A percentile compares a stretch with the other conserved stretches of the same genome.
phyloP scores from a whole-genome alignment of 1,140 invertebrate genomes.

The Bombus breviceps region DNA sequence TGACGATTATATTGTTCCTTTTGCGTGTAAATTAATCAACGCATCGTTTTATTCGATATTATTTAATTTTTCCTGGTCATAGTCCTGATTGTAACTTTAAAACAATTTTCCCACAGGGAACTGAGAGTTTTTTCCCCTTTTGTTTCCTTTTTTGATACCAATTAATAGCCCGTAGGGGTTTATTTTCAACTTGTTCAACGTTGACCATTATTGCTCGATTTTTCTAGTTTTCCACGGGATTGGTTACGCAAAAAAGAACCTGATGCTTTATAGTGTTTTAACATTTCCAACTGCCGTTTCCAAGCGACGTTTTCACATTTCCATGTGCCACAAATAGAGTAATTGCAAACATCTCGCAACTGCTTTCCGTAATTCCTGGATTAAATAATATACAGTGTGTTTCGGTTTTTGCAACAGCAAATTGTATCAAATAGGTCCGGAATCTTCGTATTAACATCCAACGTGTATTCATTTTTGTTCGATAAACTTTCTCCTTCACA shows the following conservation, averaged over 20 bases:
- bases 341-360: conserved; percentile 14
- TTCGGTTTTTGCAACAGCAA: too few relatives aligned
- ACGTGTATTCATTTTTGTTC: too few relatives aligned
- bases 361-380: neutral
- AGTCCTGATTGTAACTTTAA: neutral
- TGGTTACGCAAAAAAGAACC: neutral
- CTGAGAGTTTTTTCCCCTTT: neutral
- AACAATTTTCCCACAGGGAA: neutral
- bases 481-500: too few relatives aligned
- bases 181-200: neutral
- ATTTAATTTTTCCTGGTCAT: too few relatives aligned
- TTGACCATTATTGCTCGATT: neutral
- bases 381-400: neutral
- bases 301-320: conserved; percentile 1
- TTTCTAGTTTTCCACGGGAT: neutral
- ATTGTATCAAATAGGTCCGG: neutral
- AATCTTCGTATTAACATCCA: too few relatives aligned
- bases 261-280: neutral
- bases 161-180: neutral
- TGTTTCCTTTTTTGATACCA: neutral
- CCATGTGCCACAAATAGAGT: neutral
- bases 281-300: neutral
- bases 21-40: neutral
- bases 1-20: accelerated
- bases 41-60: neutral